phyloP scores from a whole-genome alignment of 2,113 vertebrate genomes.

The Leuciscus idus region DNA sequence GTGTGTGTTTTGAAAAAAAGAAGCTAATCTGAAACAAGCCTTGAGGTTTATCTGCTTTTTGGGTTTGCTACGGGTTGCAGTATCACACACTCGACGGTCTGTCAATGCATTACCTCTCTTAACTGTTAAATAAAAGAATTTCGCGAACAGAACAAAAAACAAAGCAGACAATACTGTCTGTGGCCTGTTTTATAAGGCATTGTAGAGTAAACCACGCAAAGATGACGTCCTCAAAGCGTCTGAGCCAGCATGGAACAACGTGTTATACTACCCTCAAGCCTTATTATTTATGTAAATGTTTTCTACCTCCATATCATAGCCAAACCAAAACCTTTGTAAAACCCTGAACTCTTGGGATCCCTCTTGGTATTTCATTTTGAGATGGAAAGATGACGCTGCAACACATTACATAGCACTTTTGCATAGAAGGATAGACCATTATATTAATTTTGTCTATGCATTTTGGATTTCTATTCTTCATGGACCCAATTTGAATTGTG shows the following conservation, averaged over 20 bases:
- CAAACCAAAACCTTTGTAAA: neutral
- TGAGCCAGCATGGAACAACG: constrained; percentile 1
- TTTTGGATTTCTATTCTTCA: neutral
- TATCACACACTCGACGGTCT: neutral
- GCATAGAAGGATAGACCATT: neutral
- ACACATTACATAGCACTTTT: neutral
- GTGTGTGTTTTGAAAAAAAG: neutral
- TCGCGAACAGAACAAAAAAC: neutral
- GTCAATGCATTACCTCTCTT: neutral
- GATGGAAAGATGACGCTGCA: neutral
- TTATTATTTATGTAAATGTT: constrained; percentile 29
- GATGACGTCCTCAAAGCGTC: neutral
- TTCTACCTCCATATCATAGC: neutral
- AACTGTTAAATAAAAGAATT: neutral
- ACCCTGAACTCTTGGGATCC: neutral
- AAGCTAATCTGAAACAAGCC: neutral
- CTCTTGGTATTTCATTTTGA: neutral
- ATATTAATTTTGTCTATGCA: neutral
- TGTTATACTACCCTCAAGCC: neutral
- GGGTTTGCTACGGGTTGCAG: neutral
- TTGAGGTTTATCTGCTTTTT: neutral
- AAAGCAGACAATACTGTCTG: neutral
- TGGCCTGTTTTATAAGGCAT: neutral
- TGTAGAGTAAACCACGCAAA: neutral
- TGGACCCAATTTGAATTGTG: neutral